phyloP scores from a whole-genome alignment of 2,888 invertebrate species.

The Lasioglossum vierecki region DNA sequence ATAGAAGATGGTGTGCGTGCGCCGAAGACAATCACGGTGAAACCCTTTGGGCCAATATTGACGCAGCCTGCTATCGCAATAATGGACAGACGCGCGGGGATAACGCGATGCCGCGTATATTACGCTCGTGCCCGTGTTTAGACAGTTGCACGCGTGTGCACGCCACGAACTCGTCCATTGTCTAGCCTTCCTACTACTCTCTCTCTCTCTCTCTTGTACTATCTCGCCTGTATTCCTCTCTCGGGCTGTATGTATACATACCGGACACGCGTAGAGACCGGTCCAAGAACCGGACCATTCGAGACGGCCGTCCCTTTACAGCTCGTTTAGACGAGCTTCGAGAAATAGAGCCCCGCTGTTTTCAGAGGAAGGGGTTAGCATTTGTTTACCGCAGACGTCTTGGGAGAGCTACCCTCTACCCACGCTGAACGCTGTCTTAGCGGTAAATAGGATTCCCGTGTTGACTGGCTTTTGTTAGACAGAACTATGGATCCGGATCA shows the following conservation, averaged over 20 bases:
- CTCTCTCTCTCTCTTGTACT: slow-evolving; percentile 3
- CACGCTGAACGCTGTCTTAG: slow-evolving; percentile 32
- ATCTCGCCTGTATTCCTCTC: not conserved
- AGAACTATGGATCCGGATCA: slow-evolving; percentile 11
- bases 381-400: slow-evolving; percentile 59
- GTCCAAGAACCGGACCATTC: slow-evolving; percentile 23
- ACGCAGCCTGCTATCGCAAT: slow-evolving; percentile 80
- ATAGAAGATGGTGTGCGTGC: slow-evolving; percentile 23
- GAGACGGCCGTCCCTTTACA: slow-evolving; percentile 40
- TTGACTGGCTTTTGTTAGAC: slow-evolving; percentile 42
- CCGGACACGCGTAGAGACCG: slow-evolving; percentile 25
- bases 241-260: not conserved
- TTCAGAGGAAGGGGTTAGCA: slow-evolving; percentile 62
- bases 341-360: slow-evolving; percentile 39
- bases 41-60: slow-evolving; percentile 82
- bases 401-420: slow-evolving; percentile 36
- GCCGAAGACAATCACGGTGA: slow-evolving; percentile 80
- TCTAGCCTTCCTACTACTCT: not conserved
- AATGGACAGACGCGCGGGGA: slow-evolving; percentile 77
- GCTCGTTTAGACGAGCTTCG: slow-evolving; percentile 41
- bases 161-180: slow-evolving; percentile 28
- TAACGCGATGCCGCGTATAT: slow-evolving; percentile 74
- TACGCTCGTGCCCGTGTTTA: slow-evolving; percentile 67
- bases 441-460: slow-evolving; percentile 61
- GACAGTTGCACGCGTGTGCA: slow-evolving; percentile 64